Percentiles rank a stretch among this genome's conserved stretches.
Evolutionary conservation across 2,888 invertebrate genomes (phyloP).

Genomic region (Tipula unca): DNA sequence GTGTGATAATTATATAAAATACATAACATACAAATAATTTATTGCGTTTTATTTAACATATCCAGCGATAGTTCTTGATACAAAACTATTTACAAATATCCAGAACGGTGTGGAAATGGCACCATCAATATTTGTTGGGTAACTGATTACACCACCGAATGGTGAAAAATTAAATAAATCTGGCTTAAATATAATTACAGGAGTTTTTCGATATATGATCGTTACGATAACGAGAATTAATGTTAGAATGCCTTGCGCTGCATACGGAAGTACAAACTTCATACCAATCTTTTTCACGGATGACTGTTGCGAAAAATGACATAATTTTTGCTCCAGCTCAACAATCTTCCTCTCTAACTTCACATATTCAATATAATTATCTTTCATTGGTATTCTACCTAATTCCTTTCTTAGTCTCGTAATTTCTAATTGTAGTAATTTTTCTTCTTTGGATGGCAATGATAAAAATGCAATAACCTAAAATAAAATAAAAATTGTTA

Average conservation of each 20-base stretch:
- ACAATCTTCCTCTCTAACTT: constrained; percentile 26
- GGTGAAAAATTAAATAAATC: constrained; percentile 41
- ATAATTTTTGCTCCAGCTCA: constrained; percentile 22
- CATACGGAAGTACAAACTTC: constrained; percentile 34
- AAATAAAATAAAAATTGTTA: constrained; percentile 8
- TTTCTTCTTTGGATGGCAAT: constrained; percentile 22
- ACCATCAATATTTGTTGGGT: constrained; percentile 44
- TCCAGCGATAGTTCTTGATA: constrained; percentile 35
- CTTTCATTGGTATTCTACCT: constrained; percentile 24
- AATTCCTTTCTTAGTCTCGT: constrained; percentile 22
- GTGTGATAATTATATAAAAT: neutral
- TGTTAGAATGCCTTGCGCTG: constrained; percentile 36
- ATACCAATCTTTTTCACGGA: constrained; percentile 20
- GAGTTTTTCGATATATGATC: constrained; percentile 41
- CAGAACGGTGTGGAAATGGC: constrained; percentile 47
- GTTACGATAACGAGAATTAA: constrained; percentile 38
- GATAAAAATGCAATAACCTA: constrained; percentile 24
- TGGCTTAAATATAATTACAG: constrained; percentile 42
- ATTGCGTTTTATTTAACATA: constrained; percentile 23
- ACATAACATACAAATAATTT: neutral
- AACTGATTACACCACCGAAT: constrained; percentile 43
- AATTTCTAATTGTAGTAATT: constrained; percentile 22
- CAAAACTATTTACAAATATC: constrained; percentile 44
- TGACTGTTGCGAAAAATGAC: neutral
- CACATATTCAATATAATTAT: constrained; percentile 25